A percentile compares a stretch with the other conserved stretches of the same genome.
Conservation (phyloP, 1,140 invertebrate genomes). For the Cyphomyrmex costatus region DNA sequence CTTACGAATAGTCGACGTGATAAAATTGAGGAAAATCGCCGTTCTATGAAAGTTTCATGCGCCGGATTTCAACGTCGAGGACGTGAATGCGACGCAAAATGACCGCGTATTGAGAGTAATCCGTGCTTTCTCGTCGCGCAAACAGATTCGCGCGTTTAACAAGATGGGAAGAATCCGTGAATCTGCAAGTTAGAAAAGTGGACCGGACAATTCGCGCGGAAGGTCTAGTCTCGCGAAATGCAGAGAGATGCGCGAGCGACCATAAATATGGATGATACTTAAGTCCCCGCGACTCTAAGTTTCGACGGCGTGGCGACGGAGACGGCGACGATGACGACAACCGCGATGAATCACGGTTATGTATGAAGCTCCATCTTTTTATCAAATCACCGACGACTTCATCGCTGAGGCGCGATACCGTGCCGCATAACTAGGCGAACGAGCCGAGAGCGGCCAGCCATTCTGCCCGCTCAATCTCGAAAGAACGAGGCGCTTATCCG, state of each 20-base stretch:
- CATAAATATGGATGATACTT: conserved; percentile 63
- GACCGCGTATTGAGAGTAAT: conserved; percentile 48
- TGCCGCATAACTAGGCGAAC: conserved; percentile 22
- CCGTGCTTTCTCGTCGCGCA: conserved; percentile 45
- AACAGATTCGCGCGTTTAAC: conserved; percentile 41
- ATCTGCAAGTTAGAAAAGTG: conserved; percentile 62
- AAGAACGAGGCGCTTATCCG: conserved; percentile 42
- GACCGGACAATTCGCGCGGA: conserved; percentile 44
- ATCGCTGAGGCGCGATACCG: neutral
- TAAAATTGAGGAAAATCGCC: conserved; percentile 30
- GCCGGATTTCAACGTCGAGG: conserved; percentile 5
- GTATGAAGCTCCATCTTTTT: conserved; percentile 50
- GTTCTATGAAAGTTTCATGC: conserved; percentile 29
- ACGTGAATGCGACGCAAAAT: conserved; percentile 17
- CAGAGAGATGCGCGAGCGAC: conserved; percentile 23
- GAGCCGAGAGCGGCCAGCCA: conserved; percentile 22
- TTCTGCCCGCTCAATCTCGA: conserved; percentile 39
- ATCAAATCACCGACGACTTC: conserved; percentile 49
- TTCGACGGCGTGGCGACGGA: neutral
- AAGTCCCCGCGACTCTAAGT: conserved; percentile 34
- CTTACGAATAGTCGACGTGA: neutral
- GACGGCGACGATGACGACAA: neutral
- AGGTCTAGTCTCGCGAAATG: conserved; percentile 52
- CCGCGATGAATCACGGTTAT: conserved; percentile 16
- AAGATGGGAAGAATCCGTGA: conserved; percentile 1